Evolutionary conservation across 1,140 invertebrate species (phyloP).

Genomic region (Trissolcus basalis): DNA sequence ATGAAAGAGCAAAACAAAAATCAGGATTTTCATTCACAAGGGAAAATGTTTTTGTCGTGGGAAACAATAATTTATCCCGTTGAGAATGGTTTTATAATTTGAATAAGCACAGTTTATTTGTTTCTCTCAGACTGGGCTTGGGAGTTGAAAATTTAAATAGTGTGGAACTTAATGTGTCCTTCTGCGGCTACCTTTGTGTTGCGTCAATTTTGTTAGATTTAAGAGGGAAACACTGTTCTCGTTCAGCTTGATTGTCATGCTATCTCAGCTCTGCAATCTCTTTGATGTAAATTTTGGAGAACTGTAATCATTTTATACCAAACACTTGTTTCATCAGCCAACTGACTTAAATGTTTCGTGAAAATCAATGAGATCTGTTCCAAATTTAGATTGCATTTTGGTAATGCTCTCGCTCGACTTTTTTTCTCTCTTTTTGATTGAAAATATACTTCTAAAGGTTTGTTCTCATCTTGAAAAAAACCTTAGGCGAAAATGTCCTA

Average conservation of each 20-base stretch:
- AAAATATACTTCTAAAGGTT: no score
- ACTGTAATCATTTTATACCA: slow-evolving; percentile 2
- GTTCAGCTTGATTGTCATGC: slow-evolving; percentile 2
- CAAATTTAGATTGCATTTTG: no score
- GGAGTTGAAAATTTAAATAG: not conserved
- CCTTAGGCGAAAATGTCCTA: no score
- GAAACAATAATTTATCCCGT: no score
- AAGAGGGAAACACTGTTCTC: not conserved
- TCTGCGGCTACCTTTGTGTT: not conserved
- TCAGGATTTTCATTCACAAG: no score
- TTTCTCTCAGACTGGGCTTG: not conserved
- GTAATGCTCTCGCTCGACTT: no score
- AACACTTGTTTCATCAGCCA: slow-evolving; percentile 5
- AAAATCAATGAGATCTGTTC: not conserved
- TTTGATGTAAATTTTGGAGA: slow-evolving; percentile 5
- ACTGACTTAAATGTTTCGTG: not conserved
- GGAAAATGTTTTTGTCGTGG: no score
- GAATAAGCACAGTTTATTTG: no score
- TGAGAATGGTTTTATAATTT: no score
- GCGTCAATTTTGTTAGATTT: slow-evolving; percentile 1
- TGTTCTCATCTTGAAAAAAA: no score
- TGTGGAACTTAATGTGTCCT: not conserved
- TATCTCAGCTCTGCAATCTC: not conserved
- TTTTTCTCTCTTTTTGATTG: no score
- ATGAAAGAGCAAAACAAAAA: no score